Evolutionary conservation across 2,888 invertebrate species (phyloP), one percentile per base, ranked within the genome.

Genomic region (Argyresthia goedartella): DNA sequence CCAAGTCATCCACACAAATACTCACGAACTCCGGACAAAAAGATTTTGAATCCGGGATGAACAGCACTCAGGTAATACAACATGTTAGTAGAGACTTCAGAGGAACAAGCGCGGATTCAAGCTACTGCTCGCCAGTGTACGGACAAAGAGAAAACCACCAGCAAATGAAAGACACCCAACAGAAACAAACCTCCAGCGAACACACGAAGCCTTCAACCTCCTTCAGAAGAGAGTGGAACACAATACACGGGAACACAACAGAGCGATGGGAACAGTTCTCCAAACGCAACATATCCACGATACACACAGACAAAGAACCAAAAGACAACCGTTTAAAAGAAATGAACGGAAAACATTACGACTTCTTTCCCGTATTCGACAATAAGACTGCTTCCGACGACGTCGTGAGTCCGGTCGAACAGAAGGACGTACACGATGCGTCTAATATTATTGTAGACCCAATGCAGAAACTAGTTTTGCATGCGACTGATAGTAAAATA

Each of bases 401-500:
- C 9, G n/a, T 39, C 39, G n/a, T n/a, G n/a, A 39, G 39, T 8
- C 9, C 9, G 4, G 39, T 11, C 10, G 39, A 39, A 3, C 3
- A 39, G 34, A 60, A 65, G 56, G 69, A 66, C 53, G 78, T 79
- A 54, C n/a, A n/a, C n/a, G 81, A 80, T 59, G 76, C 73, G 73
- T 74, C 79, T 77, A 79, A 81, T 70, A 73, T 82, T 69, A 81
- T 86, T 69, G 61, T 86, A 82, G 82, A 86, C 68, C 77, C 87
- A 75, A 81, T 86, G 86, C 87, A 82, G 76, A 84, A 86, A 61
- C 53, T 86, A 80, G 80, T 77, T 73, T 73, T 86, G 81, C 82
- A 77, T 73, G 71, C 85, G 86, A 86, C 86, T 85, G 86, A 86
- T 80, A 86, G 79, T 68, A 80, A 81, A 72, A 72, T 81, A 77